These are phyloP conservation scores for Sminthurides bifidus DNA, from an alignment of 1,140 invertebrate genomes.

Conservation along the genomic window DNA sequence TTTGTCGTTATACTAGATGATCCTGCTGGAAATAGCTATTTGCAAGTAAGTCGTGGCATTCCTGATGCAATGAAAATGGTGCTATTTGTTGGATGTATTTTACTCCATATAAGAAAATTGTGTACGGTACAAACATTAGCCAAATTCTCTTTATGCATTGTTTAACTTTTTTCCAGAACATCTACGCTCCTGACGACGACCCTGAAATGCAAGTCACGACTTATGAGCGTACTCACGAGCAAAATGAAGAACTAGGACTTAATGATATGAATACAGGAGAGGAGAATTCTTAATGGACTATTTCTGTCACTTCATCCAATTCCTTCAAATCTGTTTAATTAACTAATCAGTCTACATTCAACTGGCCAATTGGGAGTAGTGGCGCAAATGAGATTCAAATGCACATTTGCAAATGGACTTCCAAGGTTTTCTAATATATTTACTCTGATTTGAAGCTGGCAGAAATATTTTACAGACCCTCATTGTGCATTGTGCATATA, in stretches of 20 bases:
- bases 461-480: no score
- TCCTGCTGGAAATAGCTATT: constrained; percentile 92
- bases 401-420: no score
- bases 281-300: background rate
- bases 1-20: constrained; percentile 81
- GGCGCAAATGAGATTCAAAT: no score
- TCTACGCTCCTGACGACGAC: constrained; percentile 60
- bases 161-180: constrained; percentile 51
- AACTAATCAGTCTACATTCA: no score
- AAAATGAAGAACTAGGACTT: constrained; percentile 90
- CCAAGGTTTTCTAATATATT: no score
- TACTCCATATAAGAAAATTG: no score
- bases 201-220: constrained; percentile 58
- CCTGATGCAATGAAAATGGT: background rate
- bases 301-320: constrained; percentile 7
- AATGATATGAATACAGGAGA: constrained; percentile 87
- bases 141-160: no score
- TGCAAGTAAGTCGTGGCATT: constrained; percentile 48
- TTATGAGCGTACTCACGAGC: constrained; percentile 76
- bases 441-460: no score
- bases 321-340: constrained; percentile 3
- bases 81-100: no score
- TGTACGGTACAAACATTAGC: constrained; percentile 5
- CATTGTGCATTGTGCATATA: no score
- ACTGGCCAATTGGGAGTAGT: no score